Conservation (phyloP, 2,888 invertebrate genomes). For the Petrolisthes cinctipes region DNA sequence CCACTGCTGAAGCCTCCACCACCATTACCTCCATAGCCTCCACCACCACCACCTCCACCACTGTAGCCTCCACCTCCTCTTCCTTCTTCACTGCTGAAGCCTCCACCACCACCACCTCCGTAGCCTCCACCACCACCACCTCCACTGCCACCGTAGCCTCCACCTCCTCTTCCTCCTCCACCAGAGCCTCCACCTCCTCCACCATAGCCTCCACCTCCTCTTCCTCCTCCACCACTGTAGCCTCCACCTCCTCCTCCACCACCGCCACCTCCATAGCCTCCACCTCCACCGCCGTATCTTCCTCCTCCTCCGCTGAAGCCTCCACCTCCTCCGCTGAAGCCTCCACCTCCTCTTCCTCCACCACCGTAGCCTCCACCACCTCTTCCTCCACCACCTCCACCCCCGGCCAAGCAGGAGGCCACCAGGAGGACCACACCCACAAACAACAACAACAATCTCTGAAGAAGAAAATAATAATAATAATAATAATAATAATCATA, state of each 20-base stretch:
- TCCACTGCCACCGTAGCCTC: neutral
- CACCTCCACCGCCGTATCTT: too few species aligned
- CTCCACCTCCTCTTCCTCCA: conserved; percentile 7
- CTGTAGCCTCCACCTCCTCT: neutral
- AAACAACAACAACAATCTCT: neutral
- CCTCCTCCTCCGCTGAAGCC: conserved; percentile 4
- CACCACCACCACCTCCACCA: conserved; percentile 2
- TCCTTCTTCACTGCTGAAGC: neutral
- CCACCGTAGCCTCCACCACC: conserved; percentile 11
- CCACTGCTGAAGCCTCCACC: neutral
- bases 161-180: neutral
- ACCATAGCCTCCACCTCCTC: neutral
- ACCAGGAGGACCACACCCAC: neutral
- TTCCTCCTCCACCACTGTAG: too few species aligned
- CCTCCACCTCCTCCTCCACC: conserved; percentile 2
- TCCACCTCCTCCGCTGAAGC: neutral
- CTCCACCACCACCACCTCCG: neutral
- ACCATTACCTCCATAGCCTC: neutral
- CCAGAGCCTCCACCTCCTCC: neutral
- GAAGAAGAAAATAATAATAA: too few species aligned
- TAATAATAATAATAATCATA: too few species aligned
- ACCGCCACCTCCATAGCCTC: conserved; percentile 1
- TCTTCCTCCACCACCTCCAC: conserved; percentile 14
- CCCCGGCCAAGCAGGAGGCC: neutral
- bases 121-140: neutral